Evolutionary conservation across 2,888 invertebrate species (phyloP).

Genomic region (Dysmachus trigonus): DNA sequence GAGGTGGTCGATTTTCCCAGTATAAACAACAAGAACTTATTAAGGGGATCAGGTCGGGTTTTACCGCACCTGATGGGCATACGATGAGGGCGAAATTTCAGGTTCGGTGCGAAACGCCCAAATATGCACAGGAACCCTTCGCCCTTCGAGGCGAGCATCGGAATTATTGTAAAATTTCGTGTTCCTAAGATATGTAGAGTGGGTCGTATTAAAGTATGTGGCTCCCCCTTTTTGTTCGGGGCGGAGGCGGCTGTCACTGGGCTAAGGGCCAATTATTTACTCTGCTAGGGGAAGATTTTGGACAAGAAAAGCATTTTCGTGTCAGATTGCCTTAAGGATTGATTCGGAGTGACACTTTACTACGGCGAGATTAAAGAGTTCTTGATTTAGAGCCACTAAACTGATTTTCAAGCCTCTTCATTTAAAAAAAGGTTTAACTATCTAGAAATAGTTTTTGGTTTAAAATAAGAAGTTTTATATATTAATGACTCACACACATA

Average conservation of each 20-base stretch:
- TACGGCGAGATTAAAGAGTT: not conserved
- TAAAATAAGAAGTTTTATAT: not conserved
- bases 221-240: not conserved
- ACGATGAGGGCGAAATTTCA: not conserved
- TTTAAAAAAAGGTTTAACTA: not conserved
- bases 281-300: not conserved
- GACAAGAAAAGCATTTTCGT: not conserved
- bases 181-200: not conserved
- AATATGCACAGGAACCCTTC: not conserved
- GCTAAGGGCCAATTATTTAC: not conserved
- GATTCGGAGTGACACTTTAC: not conserved
- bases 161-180: not conserved
- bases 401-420: not conserved
- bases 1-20: not conserved
- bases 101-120: not conserved
- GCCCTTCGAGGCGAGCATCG: not conserved
- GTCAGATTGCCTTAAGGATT: not conserved
- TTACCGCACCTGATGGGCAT: not conserved
- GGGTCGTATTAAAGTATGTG: not conserved
- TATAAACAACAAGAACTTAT: conserved; percentile 1
- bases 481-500: too few species aligned
- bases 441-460: not conserved
- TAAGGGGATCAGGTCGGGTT: conserved; percentile 1
- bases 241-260: not conserved
- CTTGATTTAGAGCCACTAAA: not conserved